A percentile compares a stretch with the other conserved stretches of the same genome.
Conservation (phyloP, 2,797 vertebrate genomes). For the Heliangelus exortis region DNA sequence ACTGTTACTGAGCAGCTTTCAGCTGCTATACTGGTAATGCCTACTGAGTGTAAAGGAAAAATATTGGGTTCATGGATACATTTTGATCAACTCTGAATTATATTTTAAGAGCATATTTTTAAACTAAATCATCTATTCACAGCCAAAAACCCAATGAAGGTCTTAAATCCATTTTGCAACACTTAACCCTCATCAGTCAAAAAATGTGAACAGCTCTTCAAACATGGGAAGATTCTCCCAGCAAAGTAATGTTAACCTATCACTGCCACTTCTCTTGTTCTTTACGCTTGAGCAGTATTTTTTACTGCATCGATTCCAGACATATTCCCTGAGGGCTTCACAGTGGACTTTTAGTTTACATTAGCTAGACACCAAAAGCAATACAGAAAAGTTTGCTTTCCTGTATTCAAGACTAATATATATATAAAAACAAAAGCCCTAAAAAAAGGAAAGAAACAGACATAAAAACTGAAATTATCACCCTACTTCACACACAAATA, state of each 20-base stretch:
- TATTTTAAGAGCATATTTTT: background rate
- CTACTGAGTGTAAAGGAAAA: background rate
- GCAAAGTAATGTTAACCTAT: slow-evolving; percentile 40
- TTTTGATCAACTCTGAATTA: background rate
- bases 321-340: slow-evolving; percentile 30
- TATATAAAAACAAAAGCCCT: background rate
- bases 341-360: background rate
- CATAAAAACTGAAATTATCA: background rate
- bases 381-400: background rate
- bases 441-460: background rate
- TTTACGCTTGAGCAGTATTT: slow-evolving; percentile 54
- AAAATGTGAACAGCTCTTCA: slow-evolving; percentile 33
- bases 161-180: background rate
- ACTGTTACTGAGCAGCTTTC: background rate
- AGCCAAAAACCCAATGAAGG: background rate
- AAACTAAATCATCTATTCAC: background rate
- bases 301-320: slow-evolving; percentile 43
- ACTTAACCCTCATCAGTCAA: slow-evolving; percentile 7
- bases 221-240: slow-evolving; percentile 10
- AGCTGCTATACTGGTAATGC: background rate
- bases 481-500: background rate
- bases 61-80: background rate
- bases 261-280: slow-evolving; percentile 62
- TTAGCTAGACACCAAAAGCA: background rate
- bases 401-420: background rate